Conservation (phyloP, 2,113 vertebrate species). For the Helogale parvula region DNA sequence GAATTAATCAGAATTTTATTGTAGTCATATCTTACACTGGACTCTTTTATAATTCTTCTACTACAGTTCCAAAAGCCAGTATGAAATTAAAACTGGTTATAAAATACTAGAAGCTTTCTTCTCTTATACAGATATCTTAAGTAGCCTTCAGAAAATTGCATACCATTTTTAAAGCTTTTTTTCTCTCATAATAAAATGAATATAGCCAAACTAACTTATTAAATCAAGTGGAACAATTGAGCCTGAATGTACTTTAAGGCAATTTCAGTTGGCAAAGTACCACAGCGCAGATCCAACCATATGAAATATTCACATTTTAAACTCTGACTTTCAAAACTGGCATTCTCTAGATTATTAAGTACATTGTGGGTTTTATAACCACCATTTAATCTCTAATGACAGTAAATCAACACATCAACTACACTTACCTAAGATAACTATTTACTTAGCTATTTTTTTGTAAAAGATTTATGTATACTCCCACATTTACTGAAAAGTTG, state of each 20-base stretch:
- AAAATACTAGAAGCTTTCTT: conserved; percentile 35
- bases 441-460: conserved; percentile 3
- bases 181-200: conserved; percentile 36
- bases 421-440: background rate
- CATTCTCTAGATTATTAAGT: background rate
- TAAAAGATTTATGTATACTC: conserved; percentile 6
- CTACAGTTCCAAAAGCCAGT: background rate
- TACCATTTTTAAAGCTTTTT: conserved; percentile 37
- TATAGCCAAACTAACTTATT: conserved; percentile 51
- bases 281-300: conserved; percentile 18
- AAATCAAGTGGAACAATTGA: conserved; percentile 9
- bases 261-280: conserved; percentile 20
- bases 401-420: conserved; percentile 3
- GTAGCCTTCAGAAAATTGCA: conserved; percentile 20
- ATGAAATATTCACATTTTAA: conserved; percentile 1
- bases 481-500: background rate
- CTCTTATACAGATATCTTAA: background rate
- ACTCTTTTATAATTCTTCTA: background rate
- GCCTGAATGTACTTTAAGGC: background rate
- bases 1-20: conserved; percentile 20
- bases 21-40: background rate
- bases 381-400: conserved; percentile 11
- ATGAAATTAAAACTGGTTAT: conserved; percentile 31
- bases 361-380: background rate
- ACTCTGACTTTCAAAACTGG: background rate